Conservation (phyloP, 2,797 vertebrate species). For the Pelobates cultripes region DNA sequence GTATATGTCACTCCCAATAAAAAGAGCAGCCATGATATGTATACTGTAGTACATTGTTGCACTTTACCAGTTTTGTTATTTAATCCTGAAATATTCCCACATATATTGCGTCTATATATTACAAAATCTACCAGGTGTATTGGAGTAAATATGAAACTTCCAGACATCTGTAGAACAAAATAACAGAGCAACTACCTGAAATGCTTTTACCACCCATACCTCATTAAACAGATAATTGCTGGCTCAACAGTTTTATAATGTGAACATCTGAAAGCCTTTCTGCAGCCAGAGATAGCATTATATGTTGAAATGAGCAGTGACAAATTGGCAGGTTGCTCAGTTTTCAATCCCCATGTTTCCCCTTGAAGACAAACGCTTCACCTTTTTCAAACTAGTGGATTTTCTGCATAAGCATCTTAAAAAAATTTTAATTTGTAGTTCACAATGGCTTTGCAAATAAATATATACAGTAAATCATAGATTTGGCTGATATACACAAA, state of each 20-base stretch:
- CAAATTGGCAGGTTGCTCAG: constrained; percentile 39
- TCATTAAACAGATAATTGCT: constrained; percentile 47
- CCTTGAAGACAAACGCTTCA: constrained; percentile 38
- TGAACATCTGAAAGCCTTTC: constrained; percentile 50
- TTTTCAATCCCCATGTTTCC: not conserved
- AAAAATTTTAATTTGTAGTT: not conserved
- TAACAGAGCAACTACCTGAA: not conserved
- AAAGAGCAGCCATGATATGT: no score
- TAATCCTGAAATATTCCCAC: no score
- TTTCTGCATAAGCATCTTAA: constrained; percentile 9
- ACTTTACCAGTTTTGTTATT: no score
- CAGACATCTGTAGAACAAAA: constrained; percentile 17
- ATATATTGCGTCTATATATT: not conserved
- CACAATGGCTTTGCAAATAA: constrained; percentile 21
- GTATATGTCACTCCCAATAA: no score
- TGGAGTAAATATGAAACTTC: constrained; percentile 3
- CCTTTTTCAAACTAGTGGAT: constrained; percentile 35
- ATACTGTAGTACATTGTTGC: no score
- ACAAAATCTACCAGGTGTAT: constrained; percentile 11
- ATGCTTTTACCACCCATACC: constrained; percentile 31
- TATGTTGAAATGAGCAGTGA: constrained; percentile 41
- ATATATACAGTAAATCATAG: constrained; percentile 36
- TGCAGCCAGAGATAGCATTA: constrained; percentile 27
- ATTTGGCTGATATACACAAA: not conserved
- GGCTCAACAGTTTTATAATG: constrained; percentile 35